phyloP scores from a whole-genome alignment of 2,797 vertebrate species.

The Tangara arthus region DNA sequence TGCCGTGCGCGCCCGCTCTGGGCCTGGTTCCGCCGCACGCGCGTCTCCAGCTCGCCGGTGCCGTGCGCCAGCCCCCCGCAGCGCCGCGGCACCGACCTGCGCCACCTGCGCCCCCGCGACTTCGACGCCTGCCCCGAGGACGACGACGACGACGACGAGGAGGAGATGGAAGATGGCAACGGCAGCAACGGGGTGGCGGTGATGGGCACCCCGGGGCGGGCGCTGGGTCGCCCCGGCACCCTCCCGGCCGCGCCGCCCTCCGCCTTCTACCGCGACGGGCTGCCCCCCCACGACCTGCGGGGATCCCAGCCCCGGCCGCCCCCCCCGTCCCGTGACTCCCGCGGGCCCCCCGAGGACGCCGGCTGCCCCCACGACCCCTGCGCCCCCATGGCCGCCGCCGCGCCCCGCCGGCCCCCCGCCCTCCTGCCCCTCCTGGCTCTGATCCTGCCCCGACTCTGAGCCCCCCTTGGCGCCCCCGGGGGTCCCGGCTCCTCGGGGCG shows the following conservation, averaged over 20 bases:
- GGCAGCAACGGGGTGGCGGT: not conserved
- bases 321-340: not conserved
- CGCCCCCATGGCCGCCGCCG: not conserved
- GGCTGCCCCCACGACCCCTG: not conserved
- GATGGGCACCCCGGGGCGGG: conserved; percentile 22
- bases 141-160: conserved; percentile 77
- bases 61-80: conserved; percentile 83
- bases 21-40: conserved; percentile 91
- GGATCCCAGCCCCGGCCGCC: conserved; percentile 19
- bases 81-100: conserved; percentile 83
- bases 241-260: conserved; percentile 51
- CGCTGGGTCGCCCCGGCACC: not conserved
- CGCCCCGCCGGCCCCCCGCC: not conserved
- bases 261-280: conserved; percentile 74
- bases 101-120: conserved; percentile 86
- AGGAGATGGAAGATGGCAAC: not conserved
- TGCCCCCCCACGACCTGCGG: conserved; percentile 54
- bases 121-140: conserved; percentile 86
- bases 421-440: not conserved
- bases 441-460: conserved; percentile 19
- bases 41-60: conserved; percentile 90
- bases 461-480: not conserved
- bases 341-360: not conserved
- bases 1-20: conserved; percentile 92
- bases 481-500: not conserved